A percentile compares a stretch with the other conserved stretches of the same genome.
These are phyloP conservation scores for Ochotona curzoniae DNA, from an alignment of 2,113 vertebrate species.

Conservation along the genomic window DNA sequence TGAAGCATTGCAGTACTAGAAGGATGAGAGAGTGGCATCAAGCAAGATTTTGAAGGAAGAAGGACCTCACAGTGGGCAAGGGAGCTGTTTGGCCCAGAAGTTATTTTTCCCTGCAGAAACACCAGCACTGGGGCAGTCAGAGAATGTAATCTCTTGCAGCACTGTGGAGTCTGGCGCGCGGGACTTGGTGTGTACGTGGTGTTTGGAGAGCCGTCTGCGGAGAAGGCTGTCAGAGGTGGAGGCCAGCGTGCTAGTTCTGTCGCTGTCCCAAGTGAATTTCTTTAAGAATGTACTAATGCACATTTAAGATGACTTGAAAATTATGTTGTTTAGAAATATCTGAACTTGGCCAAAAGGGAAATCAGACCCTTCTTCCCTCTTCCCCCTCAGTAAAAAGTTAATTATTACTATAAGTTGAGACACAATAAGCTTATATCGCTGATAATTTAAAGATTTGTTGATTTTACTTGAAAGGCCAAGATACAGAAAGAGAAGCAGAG, in stretches of 20 bases:
- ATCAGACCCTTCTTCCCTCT: accelerated
- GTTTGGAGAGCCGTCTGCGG: not conserved
- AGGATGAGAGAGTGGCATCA: not conserved
- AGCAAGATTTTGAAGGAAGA: not conserved
- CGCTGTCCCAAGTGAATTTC: not conserved
- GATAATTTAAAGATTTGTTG: not conserved
- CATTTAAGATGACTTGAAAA: not conserved
- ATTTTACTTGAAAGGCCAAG: too few relatives aligned
- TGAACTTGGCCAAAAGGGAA: not conserved
- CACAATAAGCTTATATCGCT: not conserved
- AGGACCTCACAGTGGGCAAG: not conserved
- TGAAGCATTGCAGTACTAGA: not conserved
- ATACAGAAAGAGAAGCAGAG: too few relatives aligned
- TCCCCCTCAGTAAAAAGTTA: not conserved
- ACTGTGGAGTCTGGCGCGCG: not conserved
- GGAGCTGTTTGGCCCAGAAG: not conserved
- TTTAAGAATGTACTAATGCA: not conserved
- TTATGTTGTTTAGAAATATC: not conserved
- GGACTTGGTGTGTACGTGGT: not conserved
- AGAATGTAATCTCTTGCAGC: not conserved
- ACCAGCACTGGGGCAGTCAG: not conserved
- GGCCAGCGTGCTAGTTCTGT: not conserved
- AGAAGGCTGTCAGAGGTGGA: not conserved
- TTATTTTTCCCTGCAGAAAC: not conserved
- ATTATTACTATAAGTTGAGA: not conserved